Conservation (phyloP, 2,113 vertebrate genomes). For the Hemicordylus capensis region DNA sequence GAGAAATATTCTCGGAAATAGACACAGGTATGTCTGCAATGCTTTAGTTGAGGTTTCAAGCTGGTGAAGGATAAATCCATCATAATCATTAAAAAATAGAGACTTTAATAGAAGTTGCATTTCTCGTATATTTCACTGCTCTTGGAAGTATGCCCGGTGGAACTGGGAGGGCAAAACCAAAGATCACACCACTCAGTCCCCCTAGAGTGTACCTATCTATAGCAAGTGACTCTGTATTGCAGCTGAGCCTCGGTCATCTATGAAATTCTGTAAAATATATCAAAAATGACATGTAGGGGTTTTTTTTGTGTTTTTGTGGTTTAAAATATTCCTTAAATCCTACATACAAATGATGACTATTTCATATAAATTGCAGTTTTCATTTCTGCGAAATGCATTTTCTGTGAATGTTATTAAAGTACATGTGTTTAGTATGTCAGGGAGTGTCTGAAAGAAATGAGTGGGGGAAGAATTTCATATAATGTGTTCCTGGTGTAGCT, state of each 20-base stretch:
- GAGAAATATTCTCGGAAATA: too few species aligned
- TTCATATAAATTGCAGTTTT: neutral
- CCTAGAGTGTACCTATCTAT: neutral
- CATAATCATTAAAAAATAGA: neutral
- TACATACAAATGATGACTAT: neutral
- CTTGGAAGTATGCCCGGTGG: neutral
- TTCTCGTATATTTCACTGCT: neutral
- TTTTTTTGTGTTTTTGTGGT: too few species aligned
- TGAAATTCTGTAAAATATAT: neutral
- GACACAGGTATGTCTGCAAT: too few species aligned
- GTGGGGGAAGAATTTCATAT: neutral
- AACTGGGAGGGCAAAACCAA: too few species aligned
- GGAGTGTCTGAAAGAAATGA: neutral
- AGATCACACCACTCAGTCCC: too few species aligned
- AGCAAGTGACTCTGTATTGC: neutral
- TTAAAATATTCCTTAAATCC: neutral
- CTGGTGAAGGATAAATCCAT: neutral
- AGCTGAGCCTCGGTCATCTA: neutral
- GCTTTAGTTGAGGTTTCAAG: neutral
- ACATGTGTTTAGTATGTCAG: neutral
- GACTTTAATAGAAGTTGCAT: neutral
- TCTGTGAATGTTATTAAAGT: neutral
- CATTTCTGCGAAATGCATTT: neutral
- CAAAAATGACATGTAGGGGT: neutral
- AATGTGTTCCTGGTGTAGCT: neutral